A percentile compares a stretch with the other conserved stretches of the same genome.
phyloP scores from a whole-genome alignment of 2,797 vertebrate species.

The Peromyscus attwateri region DNA sequence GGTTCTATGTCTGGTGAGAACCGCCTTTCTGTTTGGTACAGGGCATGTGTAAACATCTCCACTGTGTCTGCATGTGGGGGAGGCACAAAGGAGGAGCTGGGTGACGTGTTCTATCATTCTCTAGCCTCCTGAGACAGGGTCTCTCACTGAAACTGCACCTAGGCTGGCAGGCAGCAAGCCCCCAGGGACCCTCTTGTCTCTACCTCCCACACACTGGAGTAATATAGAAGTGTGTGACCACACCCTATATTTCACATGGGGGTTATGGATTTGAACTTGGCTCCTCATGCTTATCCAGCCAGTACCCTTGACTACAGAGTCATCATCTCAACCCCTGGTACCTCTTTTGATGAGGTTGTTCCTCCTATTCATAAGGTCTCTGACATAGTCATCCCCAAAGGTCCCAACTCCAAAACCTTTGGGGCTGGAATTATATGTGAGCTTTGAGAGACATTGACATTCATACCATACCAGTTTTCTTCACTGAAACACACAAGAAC shows the following conservation, averaged over 20 bases:
- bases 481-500: neutral
- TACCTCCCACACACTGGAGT: neutral
- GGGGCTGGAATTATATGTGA: neutral
- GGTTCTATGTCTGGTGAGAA: neutral
- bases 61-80: too few relatives aligned
- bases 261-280: neutral
- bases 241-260: neutral
- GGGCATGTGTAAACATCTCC: too few relatives aligned
- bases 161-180: neutral
- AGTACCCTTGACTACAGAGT: neutral
- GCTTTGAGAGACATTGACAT: neutral
- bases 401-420: neutral
- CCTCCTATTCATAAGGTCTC: neutral
- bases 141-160: neutral
- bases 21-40: neutral
- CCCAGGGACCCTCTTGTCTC: neutral
- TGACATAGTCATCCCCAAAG: neutral
- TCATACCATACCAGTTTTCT: neutral
- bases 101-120: neutral
- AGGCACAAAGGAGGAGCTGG: neutral
- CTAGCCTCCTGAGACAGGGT: neutral
- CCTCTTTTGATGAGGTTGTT: neutral
- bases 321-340: neutral
- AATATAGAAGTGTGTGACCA: neutral
- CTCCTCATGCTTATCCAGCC: neutral